Percentiles rank a stretch among this genome's conserved stretches.
Evolutionary conservation across 2,113 vertebrate species (phyloP).

Genomic region (Psittacus erithacus): DNA sequence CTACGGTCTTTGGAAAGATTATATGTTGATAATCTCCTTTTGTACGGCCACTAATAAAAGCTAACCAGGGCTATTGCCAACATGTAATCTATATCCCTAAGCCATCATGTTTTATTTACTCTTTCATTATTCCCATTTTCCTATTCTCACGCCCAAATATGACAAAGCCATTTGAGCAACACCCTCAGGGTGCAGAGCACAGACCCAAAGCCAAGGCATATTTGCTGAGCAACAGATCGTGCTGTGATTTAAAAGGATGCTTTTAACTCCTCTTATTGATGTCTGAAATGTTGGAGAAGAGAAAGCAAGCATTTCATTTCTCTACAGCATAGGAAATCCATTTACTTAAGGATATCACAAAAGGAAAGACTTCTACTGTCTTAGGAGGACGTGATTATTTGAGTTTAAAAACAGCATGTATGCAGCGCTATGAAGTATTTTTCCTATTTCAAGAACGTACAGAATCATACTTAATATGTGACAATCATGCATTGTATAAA

Average conservation of each 20-base stretch:
- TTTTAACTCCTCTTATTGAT: not conserved
- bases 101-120: not conserved
- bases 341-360: not conserved
- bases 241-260: not conserved
- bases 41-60: not conserved
- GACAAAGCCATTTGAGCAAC: not conserved
- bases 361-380: not conserved
- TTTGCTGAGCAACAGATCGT: not conserved
- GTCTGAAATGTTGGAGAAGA: not conserved
- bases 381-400: not conserved
- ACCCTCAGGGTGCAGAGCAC: not conserved
- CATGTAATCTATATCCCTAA: not conserved
- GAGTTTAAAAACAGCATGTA: not conserved
- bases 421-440: not conserved
- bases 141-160: not conserved
- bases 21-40: not conserved
- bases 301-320: not conserved
- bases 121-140: not conserved
- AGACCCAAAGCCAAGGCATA: not conserved
- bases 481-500: not conserved
- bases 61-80: not conserved
- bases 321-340: not conserved
- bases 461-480: not conserved
- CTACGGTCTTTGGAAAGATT: not conserved
- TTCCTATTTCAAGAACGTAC: not conserved